Percentiles rank a stretch among this genome's conserved stretches.
Evolutionary conservation across 2,888 invertebrate species (phyloP).

Genomic region (Mythimna ferrago): DNA sequence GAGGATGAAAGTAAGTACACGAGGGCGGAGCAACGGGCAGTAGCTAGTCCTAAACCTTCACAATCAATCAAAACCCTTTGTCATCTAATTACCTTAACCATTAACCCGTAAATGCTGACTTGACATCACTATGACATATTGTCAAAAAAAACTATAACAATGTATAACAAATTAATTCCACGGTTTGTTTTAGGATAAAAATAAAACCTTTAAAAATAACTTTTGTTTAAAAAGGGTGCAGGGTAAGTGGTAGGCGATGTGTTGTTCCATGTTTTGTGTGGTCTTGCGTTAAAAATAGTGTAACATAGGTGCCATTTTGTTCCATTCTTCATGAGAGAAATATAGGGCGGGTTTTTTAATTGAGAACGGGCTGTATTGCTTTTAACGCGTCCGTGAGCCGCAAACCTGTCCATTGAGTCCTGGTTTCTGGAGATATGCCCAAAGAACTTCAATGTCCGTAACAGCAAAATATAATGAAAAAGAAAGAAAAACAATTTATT

Average conservation of each 20-base stretch:
- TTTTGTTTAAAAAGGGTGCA: conserved; percentile 36
- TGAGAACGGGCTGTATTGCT: too few species aligned
- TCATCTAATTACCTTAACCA: conserved; percentile 59
- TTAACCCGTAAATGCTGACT: conserved; percentile 58
- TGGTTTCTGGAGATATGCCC: too few species aligned
- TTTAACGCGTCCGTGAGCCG: too few species aligned
- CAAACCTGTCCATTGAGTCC: too few species aligned
- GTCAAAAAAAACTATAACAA: conserved; percentile 29
- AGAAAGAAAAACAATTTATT: too few species aligned
- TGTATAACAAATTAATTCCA: conserved; percentile 55
- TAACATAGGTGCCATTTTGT: neutral
- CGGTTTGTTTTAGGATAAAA: conserved; percentile 37
- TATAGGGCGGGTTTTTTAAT: too few species aligned
- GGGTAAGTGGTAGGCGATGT: conserved; percentile 1
- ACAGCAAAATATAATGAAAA: too few species aligned
- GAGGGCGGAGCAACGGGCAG: too few species aligned
- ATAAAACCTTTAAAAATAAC: conserved; percentile 51
- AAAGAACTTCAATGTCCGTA: too few species aligned
- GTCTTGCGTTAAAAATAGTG: conserved; percentile 18
- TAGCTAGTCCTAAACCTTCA: neutral
- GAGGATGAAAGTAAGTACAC: too few species aligned
- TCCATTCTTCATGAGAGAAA: neutral
- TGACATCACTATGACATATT: conserved; percentile 42
- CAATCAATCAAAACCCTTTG: conserved; percentile 54
- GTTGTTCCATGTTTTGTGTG: conserved; percentile 29